These are phyloP conservation scores for Nezara viridula DNA, from an alignment of 2,888 invertebrate species.

Conservation along the genomic window DNA sequence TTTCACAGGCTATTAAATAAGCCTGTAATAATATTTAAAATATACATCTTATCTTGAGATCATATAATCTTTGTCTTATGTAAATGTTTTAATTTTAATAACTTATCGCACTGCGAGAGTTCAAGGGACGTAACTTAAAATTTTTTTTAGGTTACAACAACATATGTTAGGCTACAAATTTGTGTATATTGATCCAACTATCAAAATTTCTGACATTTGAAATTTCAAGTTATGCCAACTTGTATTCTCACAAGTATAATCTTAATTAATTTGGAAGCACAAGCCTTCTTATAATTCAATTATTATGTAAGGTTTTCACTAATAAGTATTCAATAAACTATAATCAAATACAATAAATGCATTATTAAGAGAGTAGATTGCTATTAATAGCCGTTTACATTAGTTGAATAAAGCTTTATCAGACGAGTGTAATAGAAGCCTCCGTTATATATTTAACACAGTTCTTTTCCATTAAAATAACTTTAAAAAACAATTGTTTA, in stretches of 20 bases:
- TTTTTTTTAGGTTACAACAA: too few relatives aligned
- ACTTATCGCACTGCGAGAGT: too few relatives aligned
- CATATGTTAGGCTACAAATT: too few relatives aligned
- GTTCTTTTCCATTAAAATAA: background rate
- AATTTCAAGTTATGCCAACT: too few relatives aligned
- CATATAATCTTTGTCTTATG: constrained; percentile 15
- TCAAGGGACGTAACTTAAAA: too few relatives aligned
- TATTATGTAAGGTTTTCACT: background rate
- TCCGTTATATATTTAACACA: background rate
- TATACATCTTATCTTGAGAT: constrained; percentile 26
- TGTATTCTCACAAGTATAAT: too few relatives aligned
- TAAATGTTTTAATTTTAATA: background rate
- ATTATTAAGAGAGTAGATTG: background rate
- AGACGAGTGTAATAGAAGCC: background rate
- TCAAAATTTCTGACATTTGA: too few relatives aligned
- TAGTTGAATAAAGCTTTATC: background rate
- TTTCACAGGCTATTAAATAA: background rate
- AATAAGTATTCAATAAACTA: too few relatives aligned
- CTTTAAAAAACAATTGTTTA: background rate
- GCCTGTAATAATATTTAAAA: background rate
- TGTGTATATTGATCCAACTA: too few relatives aligned
- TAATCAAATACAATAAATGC: background rate
- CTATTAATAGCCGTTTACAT: background rate
- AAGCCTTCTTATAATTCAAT: background rate
- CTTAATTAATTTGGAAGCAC: background rate